Conservation (phyloP, 2,888 invertebrate species). For the Tachina lurida region DNA sequence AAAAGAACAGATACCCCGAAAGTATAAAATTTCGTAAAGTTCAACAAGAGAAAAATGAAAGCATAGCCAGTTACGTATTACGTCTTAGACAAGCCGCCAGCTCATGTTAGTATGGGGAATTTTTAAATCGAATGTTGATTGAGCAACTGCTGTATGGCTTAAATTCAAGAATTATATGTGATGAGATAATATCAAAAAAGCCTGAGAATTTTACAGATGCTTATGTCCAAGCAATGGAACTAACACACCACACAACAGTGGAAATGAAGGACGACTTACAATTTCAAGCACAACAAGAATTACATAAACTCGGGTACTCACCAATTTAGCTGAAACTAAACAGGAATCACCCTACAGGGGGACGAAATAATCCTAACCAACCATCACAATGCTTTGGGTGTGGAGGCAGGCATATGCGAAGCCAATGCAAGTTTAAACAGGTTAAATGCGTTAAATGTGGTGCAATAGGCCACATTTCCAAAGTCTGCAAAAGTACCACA, state of each 20-base stretch:
- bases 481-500: neutral
- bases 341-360: neutral
- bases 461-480: no score
- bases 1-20: conserved; percentile 29
- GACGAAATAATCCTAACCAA: neutral
- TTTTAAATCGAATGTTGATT: conserved; percentile 63
- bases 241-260: conserved; percentile 16
- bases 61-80: conserved; percentile 29
- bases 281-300: conserved; percentile 1
- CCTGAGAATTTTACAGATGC: conserved; percentile 26
- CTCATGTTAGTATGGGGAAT: conserved; percentile 21
- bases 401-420: conserved; percentile 12
- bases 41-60: conserved; percentile 20
- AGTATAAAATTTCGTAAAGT: conserved; percentile 57
- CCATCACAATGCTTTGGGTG: neutral
- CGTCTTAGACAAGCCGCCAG: conserved; percentile 28
- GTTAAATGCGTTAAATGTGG: no score
- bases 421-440: conserved; percentile 11
- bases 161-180: conserved; percentile 40
- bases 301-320: conserved; percentile 25
- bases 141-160: conserved; percentile 67
- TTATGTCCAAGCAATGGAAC: conserved; percentile 31
- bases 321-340: conserved; percentile 10
- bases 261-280: conserved; percentile 18
- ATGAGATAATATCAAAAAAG: conserved; percentile 65